Evolutionary conservation across 2,888 invertebrate genomes (phyloP), one percentile per base, ranked within the genome.

Genomic region (Horisme vitalbata): DNA sequence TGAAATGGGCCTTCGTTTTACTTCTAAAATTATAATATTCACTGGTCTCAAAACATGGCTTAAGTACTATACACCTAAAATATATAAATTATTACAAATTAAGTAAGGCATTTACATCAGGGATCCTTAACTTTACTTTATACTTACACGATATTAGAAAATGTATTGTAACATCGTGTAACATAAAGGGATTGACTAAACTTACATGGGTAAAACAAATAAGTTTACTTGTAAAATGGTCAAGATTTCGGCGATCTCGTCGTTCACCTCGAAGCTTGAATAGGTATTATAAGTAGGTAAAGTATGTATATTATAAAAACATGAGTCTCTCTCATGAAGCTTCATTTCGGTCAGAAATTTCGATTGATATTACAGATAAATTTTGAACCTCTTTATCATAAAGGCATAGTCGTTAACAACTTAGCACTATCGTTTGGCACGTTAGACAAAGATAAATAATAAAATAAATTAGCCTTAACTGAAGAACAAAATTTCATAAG

Each of bases 31-130:
- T 83, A 87, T 79, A 88, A 87, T 86, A 88, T 84, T 87, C 86
- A 89, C 87, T 87, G 88, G 88, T 88, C 88, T 88, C 82, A 83
- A 87, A 85, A 88, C 87, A 88, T 89, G 88, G 88, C 89, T 89
- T 89, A 89, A 87, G 88, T 89, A 88, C 89, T 88, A 88, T 88
- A 88, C 88, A 89, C 85, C 88, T 89, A 88, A 85, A 85, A 87
- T 88, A 88, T 84, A 89, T 89, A 89, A 89, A 89, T 89, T 89
- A 89, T 88, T 89, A 88, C 85, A 88, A 88, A 88, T 87, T 88
- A 88, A 87, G 85, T 87, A 89, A 89, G 89, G 89, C 89, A 89
- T 89, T 87, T 88, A 88, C 88, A 84, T 88, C 84, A 84, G 83
- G 85, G 82, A 78, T 84, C 71, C 86, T 87, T 87, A 88, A 75